Evolutionary conservation across 2,113 vertebrate genomes (phyloP).

Genomic region (Pomatostomus ruficeps): DNA sequence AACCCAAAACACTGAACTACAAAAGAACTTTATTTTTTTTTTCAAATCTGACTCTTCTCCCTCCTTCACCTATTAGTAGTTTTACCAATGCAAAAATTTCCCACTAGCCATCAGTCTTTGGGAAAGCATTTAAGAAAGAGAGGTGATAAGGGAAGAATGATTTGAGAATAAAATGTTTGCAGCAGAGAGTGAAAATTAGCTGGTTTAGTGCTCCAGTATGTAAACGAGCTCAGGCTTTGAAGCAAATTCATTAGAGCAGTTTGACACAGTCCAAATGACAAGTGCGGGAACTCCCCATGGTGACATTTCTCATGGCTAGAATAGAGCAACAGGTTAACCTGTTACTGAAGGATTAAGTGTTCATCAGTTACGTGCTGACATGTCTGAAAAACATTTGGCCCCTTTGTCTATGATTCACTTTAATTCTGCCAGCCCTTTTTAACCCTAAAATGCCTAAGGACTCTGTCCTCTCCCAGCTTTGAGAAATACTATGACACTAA

Average conservation of each 20-base stretch:
- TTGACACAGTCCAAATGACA: constrained; percentile 39
- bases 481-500: not conserved
- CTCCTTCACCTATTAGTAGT: not conserved
- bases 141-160: constrained; percentile 35
- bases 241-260: not conserved
- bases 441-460: not conserved
- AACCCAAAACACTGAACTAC: not conserved
- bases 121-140: not conserved
- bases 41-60: not conserved
- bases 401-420: constrained; percentile 16
- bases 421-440: constrained; percentile 13
- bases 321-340: constrained; percentile 47
- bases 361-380: constrained; percentile 38
- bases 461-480: not conserved
- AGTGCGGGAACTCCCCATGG: constrained; percentile 42
- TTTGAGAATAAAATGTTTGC: constrained; percentile 25
- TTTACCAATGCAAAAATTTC: not conserved
- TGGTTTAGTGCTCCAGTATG: not conserved
- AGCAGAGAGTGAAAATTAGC: not conserved
- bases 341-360: constrained; percentile 59
- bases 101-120: not conserved
- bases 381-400: constrained; percentile 34
- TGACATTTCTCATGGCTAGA: constrained; percentile 53
- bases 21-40: not conserved
- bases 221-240: constrained; percentile 19